A percentile compares a stretch with the other conserved stretches of the same genome.
Conservation (phyloP, 2,888 invertebrate genomes). For the Allygus modestus region DNA sequence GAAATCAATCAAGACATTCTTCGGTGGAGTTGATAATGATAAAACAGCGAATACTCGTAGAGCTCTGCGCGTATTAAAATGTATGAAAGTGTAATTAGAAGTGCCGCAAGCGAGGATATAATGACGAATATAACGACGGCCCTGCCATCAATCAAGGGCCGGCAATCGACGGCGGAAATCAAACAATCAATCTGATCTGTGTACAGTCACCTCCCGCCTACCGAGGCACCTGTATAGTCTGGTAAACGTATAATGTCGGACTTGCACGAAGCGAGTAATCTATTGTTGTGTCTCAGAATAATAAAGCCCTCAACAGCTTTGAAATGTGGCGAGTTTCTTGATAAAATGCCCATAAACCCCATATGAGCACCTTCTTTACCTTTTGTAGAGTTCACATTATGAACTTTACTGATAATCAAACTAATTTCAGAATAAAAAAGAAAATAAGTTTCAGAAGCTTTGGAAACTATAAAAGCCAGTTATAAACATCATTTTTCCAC, state of each 20-base stretch:
- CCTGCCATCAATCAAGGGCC: slow-evolving; percentile 53
- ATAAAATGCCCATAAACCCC: too few relatives aligned
- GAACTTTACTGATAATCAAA: too few relatives aligned
- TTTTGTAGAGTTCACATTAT: too few relatives aligned
- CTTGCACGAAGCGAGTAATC: too few relatives aligned
- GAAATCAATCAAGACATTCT: slow-evolving; percentile 40
- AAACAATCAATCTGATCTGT: slow-evolving; percentile 58
- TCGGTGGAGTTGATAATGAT: slow-evolving; percentile 6
- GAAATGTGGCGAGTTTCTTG: too few relatives aligned
- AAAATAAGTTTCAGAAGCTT: too few relatives aligned
- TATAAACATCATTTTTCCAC: too few relatives aligned
- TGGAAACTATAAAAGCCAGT: too few relatives aligned
- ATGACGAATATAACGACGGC: slow-evolving; percentile 47
- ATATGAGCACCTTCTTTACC: too few relatives aligned
- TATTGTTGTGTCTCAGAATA: too few relatives aligned
- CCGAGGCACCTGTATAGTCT: slow-evolving; percentile 3
- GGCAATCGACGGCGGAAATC: slow-evolving; percentile 52
- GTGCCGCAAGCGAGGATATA: slow-evolving; percentile 55
- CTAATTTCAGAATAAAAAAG: too few relatives aligned
- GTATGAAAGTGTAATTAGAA: slow-evolving; percentile 66
- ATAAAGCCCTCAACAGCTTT: too few relatives aligned
- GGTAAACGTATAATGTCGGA: not conserved
- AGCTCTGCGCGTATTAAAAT: slow-evolving; percentile 61
- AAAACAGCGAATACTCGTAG: slow-evolving; percentile 46
- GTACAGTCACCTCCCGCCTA: slow-evolving; percentile 25